Base-by-base conservation (phyloP, 1,140 invertebrate species). In the Phymorhynchus buccinoides region DNA sequence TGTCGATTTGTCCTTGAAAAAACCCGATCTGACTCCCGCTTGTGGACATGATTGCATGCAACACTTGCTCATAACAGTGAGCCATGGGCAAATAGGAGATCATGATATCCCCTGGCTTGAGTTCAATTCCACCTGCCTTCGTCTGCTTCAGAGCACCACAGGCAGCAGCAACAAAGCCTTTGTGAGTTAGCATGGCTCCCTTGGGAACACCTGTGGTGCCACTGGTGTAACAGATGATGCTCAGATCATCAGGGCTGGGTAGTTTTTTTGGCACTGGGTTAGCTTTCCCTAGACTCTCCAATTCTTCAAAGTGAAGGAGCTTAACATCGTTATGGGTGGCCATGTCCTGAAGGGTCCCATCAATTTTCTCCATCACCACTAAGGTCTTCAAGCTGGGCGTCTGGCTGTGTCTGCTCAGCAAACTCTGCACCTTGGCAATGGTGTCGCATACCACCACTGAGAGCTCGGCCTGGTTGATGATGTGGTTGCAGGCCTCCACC, bases 81-180 rank as follows among this genome's bases (percentile, higher is more conserved):
- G 98, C 98, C 88, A 99, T 93, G 3, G 98, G 98, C 86, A 99
- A 94, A 93, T 99, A 99, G 80, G 97, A 99, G 73, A 99, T 89
- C 73, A 96, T 62, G 30, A 87, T 52, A 86, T 91, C 91, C 52
- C 86, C 87, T 48, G 85, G n/a, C 32, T 41, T 80, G 12, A 91
- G 79, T 12, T 56, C 75, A 48, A 86, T 14, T 32, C 88, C 89
- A 83, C 83, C 86, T 12, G 84, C 77, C 37, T n/a, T n/a, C n/a
- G n/a, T n/a, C n/a, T n/a, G n/a, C n/a, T n/a, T n/a, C n/a, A n/a
- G n/a, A n/a, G n/a, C n/a, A n/a, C n/a, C n/a, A n/a, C n/a, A n/a
- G n/a, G n/a, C n/a, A n/a, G n/a, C n/a, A n/a, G n/a, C n/a, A n/a
- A n/a, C n/a, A n/a, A n/a, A n/a, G n/a, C n/a, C n/a, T n/a, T n/a